Percentiles rank a stretch among this genome's conserved stretches.
Conservation (phyloP, 2,113 vertebrate genomes). For the Phylloscopus whistleri region DNA sequence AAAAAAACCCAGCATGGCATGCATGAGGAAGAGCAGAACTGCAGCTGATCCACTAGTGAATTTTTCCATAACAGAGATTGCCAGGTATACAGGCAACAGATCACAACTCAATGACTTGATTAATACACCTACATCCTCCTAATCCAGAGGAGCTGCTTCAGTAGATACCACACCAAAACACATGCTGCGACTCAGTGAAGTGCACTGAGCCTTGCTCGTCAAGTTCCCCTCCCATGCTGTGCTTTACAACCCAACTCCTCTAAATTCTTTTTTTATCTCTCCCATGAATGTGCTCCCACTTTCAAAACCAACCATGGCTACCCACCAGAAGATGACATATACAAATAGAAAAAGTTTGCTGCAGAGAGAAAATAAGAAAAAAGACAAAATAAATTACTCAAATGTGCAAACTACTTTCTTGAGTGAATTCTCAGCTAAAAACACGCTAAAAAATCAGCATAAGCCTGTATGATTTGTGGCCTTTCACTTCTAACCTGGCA, state of each 20-base stretch:
- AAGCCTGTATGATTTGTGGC: neutral
- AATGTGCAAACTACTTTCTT: neutral
- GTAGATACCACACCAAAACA: neutral
- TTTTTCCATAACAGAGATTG: neutral
- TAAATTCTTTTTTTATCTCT: neutral
- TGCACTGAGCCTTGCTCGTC: neutral
- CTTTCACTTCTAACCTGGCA: neutral
- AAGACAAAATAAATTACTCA: neutral
- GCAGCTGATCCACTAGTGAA: neutral
- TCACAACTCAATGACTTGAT: neutral
- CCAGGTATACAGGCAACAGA: neutral
- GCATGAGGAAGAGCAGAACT: neutral
- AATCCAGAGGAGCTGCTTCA: conserved; percentile 4
- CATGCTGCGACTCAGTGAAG: neutral
- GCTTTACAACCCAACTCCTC: neutral
- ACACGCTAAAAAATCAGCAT: neutral
- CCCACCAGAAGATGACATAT: neutral
- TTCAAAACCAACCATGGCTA: neutral
- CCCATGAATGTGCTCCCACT: neutral
- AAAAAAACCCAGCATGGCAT: neutral
- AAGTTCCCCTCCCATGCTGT: neutral
- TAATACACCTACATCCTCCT: neutral
- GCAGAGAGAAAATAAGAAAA: neutral
- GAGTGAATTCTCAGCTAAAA: neutral
- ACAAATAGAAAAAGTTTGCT: neutral